Base-by-base conservation (phyloP, 2,113 vertebrate species). In the Excalfactoria chinensis region DNA sequence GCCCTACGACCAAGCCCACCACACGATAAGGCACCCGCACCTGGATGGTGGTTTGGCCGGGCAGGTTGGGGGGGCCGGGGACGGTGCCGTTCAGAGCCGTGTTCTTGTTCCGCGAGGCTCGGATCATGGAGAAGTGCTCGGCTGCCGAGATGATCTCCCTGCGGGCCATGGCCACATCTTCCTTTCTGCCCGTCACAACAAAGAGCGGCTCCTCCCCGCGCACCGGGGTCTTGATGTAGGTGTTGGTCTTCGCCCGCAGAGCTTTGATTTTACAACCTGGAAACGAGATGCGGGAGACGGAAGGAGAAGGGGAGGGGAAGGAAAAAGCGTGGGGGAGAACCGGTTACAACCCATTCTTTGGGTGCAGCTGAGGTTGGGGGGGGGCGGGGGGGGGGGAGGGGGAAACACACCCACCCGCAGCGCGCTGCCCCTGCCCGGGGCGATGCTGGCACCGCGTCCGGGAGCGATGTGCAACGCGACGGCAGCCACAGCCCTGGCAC, bases 191-290 rank as follows among this genome's bases (percentile, higher is more conserved):
- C 23, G 99, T 99, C 96, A 99, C 99, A 97, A 99, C 99, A 92
- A 99, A 99, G 88, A 99, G 98, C n/a, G 99, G 99, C 98, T 99
- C 99, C 98, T 99, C 99, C 90, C 99, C 99, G 48, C 99, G 98
- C 68, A 99, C 99, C 3, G 99, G 99, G 85, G 99, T 99, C 98
- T 99, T 99, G 97, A 99, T 99, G 95, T 99, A 99, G 94, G 99
- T 99, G 98, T 99, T 99, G 97, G 99, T 99, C 98, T 99, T 99
- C 7, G 99, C 99, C 97, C 99, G 98, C 97, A 99, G 97, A 66
- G 99, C 99, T 98, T 99, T 99, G 98, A 99, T 99, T 98, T 99
- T 99, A 97, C 99, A 99, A 97, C 99, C 99, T 99, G 96, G 67
- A 94, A 75, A 90, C 21, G 82, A 67, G 87, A 82, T 84, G 87